Evolutionary conservation across 37 sponge, comb jelly and placozoan species (phyloP), one percentile per base, ranked within the genome.

Genomic region (Geodia barretti): DNA sequence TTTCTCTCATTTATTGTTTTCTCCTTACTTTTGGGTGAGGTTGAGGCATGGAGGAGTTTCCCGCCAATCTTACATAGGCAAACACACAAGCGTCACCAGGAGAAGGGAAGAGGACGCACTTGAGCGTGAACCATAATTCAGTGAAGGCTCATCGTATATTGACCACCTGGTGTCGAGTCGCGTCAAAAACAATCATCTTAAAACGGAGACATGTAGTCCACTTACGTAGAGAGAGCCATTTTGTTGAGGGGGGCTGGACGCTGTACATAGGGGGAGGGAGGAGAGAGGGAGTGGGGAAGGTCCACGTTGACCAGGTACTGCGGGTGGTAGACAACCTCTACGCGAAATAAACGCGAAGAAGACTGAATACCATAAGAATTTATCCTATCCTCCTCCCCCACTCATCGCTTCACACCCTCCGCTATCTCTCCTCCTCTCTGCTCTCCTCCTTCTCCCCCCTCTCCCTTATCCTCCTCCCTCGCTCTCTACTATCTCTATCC

Each of bases 281-380:
- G 74, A 30, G 34, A 92, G 89, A 70, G 93, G 93, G 3, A 92
- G 14, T 67, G 77, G 19, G 72, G 89, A n/a, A 92, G 74, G 28
- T 39, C 28, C 32, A 92, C 31, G 72, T 92, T 92, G 60, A 92
- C 42, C 30, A 92, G 59, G 65, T 92, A 92, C 41, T 85, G 86
- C 43, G 71, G 43, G 68, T 88, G 82, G 23, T 92, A 86, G 54
- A 79, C 71, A 65, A n/a, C n/a, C n/a, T n/a, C n/a, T n/a, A n/a
- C n/a, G n/a, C n/a, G n/a, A n/a, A n/a, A n/a, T n/a, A n/a, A n/a
- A n/a, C n/a, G n/a, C n/a, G n/a, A n/a, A n/a, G n/a, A n/a, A n/a
- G n/a, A n/a, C n/a, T n/a, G n/a, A n/a, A n/a, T n/a, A n/a, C n/a
- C n/a, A n/a, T n/a, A n/a, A n/a, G n/a, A n/a, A n/a, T n/a, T n/a